Base-by-base conservation (phyloP, 2,797 vertebrate genomes). In the Anguilla marmorata region DNA sequence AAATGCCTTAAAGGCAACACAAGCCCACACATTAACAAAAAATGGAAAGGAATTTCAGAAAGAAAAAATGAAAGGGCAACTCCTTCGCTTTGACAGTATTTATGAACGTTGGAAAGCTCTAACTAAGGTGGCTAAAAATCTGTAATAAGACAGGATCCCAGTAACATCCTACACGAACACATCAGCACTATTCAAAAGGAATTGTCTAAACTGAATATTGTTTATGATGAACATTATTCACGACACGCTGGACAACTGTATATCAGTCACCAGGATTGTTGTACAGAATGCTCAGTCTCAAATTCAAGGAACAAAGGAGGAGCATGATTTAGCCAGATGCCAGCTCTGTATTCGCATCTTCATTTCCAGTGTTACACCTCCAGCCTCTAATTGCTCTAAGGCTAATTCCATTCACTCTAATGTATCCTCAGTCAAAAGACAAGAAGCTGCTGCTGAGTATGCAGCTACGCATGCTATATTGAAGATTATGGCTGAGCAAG, bases 51-150 rank as follows among this genome's bases (percentile, higher is more conserved):
- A 87, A 58, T 85, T 89, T 63, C 83, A 89, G 16, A 87, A 80
- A n/a, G 83, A 89, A 80, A 89, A 27, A 56, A 2, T 60, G 2
- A 87, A 85, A 11, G 69, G 33, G 12, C 19, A 87, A 19, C 16
- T 54, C 24, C 52, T 63, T 80, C 72, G 56, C 41, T 89, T 89
- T 56, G 83, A 87, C n/a, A 85, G 83, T 19, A 69, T 85, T 48
- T 87, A 89, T 89, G 72, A 89, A n/a, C 19, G 72, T 37, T 89
- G 86, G 84, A 89, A 89, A 6, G 83, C 48, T 85, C 21, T 88
- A 2, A 86, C 50, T 85, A 88, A 85, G 5, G 85, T 90, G 19
- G 86, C 69, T 37, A 90, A 88, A 66, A 88, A 87, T 69, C 54
- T 16, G 74, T 87, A 33, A 79, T 88, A 33, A 88, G 56, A 74